Percentiles rank a stretch among this genome's conserved stretches.
These are phyloP conservation scores for Chionoecetes opilio DNA, from an alignment of 1,140 invertebrate species.

Conservation along the genomic window DNA sequence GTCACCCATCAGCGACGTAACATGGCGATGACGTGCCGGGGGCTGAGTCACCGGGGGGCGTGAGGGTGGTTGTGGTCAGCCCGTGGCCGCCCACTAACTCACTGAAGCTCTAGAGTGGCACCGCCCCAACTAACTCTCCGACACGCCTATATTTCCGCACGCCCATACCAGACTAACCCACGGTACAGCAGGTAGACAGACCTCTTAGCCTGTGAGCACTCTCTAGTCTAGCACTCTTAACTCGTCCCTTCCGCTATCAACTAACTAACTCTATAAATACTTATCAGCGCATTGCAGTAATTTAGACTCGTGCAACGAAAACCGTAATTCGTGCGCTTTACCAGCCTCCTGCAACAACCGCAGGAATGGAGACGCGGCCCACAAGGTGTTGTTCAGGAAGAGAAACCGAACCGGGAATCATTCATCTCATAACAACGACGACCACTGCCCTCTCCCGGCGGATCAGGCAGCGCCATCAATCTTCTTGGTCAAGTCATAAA, in stretches of 20 bases:
- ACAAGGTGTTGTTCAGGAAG: not conserved
- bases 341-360: not conserved
- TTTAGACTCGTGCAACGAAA: not conserved
- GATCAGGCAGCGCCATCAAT: not conserved
- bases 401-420: not conserved
- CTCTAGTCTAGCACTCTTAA: conserved; percentile 45
- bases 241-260: conserved; percentile 33
- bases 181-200: conserved; percentile 62
- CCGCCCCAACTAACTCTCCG: conserved; percentile 73
- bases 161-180: conserved; percentile 39
- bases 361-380: not conserved
- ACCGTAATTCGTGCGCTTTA: not conserved
- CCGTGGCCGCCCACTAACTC: conserved; percentile 69
- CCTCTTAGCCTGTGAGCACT: conserved; percentile 40
- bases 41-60: not conserved
- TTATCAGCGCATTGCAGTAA: not conserved
- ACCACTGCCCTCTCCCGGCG: not conserved
- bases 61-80: conserved; percentile 55
- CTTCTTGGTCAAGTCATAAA: not conserved
- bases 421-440: not conserved
- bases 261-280: not conserved
- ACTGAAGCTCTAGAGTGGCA: conserved; percentile 75
- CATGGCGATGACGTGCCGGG: not conserved
- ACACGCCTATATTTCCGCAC: conserved; percentile 58
- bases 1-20: not conserved